These are phyloP conservation scores for Cylindroiulus punctatus DNA, from an alignment of 2,888 invertebrate species.

Conservation along the genomic window DNA sequence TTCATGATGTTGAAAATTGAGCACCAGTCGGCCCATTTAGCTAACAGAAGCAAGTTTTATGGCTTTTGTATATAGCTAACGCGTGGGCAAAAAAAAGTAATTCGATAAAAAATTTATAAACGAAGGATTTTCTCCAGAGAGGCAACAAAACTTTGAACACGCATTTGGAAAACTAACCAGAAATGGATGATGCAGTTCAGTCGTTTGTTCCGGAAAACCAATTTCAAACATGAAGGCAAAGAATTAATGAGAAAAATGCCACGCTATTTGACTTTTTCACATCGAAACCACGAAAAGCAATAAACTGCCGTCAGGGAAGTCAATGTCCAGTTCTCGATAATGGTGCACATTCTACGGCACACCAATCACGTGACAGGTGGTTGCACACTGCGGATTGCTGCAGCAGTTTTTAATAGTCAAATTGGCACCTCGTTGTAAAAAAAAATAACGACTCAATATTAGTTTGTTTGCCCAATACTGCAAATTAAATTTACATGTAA, in stretches of 20 bases:
- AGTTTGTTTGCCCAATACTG: no score
- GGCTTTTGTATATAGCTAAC: neutral
- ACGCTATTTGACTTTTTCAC: neutral
- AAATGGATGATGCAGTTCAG: neutral
- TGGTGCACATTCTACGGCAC: neutral
- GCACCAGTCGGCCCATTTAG: neutral
- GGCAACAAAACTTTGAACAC: neutral
- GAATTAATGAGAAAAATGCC: constrained; percentile 20
- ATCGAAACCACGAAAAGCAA: neutral
- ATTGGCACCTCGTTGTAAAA: no score
- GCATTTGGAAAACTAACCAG: neutral
- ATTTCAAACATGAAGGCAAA: neutral
- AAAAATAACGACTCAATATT: no score
- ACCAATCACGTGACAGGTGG: neutral
- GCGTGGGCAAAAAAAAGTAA: neutral
- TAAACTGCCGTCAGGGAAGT: neutral
- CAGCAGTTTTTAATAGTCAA: neutral
- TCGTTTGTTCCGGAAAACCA: constrained; percentile 2
- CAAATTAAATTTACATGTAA: no score
- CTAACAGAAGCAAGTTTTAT: neutral
- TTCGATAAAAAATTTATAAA: neutral
- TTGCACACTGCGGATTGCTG: neutral
- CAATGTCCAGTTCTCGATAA: constrained; percentile 5
- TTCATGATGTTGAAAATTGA: constrained; percentile 20
- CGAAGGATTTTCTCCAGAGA: neutral